phyloP scores from a whole-genome alignment of 2,113 vertebrate species.

The Alethe castanea region DNA sequence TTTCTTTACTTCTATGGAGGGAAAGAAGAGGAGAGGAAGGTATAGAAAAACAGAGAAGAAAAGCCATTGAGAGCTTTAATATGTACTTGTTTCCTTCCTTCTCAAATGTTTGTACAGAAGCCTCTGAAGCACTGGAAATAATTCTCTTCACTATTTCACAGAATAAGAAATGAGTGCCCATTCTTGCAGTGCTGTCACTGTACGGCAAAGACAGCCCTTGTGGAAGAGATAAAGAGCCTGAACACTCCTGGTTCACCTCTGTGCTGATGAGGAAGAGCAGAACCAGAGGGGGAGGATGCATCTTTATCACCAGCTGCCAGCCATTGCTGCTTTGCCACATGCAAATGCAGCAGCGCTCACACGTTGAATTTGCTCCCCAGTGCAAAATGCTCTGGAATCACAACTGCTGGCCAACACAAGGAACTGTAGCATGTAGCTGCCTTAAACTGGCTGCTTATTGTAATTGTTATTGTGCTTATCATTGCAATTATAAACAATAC shows the following conservation, averaged over 20 bases:
- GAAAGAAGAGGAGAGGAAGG: fast-evolving
- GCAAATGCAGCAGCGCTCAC: background rate
- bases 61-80: conserved; percentile 1
- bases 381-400: conserved; percentile 23
- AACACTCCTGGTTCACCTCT: background rate
- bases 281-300: conserved; percentile 3
- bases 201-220: conserved; percentile 7
- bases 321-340: background rate
- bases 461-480: conserved; percentile 8
- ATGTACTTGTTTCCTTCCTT: background rate
- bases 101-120: conserved; percentile 8
- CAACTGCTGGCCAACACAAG: conserved; percentile 14
- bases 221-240: conserved; percentile 35
- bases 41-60: background rate
- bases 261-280: conserved; percentile 9
- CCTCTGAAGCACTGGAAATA: conserved; percentile 1
- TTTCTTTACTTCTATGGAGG: background rate
- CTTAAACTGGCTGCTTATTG: background rate
- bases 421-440: background rate
- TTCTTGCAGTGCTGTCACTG: background rate
- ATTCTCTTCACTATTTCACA: conserved; percentile 17
- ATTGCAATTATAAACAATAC: conserved; percentile 38
- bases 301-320: conserved; percentile 63
- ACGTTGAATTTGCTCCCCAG: conserved; percentile 13
- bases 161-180: background rate